These are phyloP conservation scores for Palythoa grandis DNA, from an alignment of 92 coral and sea anemone genomes.

Conservation along the genomic window DNA sequence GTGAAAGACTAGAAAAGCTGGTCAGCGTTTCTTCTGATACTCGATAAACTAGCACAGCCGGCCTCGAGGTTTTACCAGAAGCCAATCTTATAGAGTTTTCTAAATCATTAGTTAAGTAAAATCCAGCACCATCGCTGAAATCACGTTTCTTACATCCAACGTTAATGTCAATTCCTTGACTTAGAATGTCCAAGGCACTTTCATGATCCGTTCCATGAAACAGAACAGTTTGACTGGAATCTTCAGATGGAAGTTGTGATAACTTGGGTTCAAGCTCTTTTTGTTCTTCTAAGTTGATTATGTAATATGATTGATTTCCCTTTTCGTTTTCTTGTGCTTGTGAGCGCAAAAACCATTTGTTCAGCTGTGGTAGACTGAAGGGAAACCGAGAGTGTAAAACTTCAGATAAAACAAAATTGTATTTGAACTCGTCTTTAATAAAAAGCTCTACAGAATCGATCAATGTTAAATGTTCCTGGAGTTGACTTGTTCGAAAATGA, in stretches of 20 bases:
- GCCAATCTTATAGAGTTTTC: slow-evolving; percentile 55
- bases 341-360: slow-evolving; percentile 28
- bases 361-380: background rate
- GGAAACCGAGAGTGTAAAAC: slow-evolving; percentile 38
- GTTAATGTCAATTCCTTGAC: slow-evolving; percentile 53
- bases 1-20: slow-evolving; percentile 9
- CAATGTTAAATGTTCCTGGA: slow-evolving; percentile 49
- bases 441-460: slow-evolving; percentile 56
- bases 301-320: background rate
- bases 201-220: slow-evolving; percentile 75
- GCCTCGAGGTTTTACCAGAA: slow-evolving; percentile 56
- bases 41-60: slow-evolving; percentile 56
- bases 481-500: slow-evolving; percentile 24
- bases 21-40: slow-evolving; percentile 25
- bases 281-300: slow-evolving; percentile 44
- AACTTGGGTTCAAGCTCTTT: background rate
- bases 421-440: slow-evolving; percentile 56
- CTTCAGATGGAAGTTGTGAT: background rate
- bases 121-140: slow-evolving; percentile 67
- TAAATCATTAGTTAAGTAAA: slow-evolving; percentile 49
- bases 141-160: slow-evolving; percentile 61
- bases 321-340: background rate
- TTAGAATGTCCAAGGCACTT: slow-evolving; percentile 59
- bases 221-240: slow-evolving; percentile 16
- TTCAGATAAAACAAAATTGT: slow-evolving; percentile 48